Conservation (phyloP, 2,888 invertebrate species). For the Mythimna pallens region DNA sequence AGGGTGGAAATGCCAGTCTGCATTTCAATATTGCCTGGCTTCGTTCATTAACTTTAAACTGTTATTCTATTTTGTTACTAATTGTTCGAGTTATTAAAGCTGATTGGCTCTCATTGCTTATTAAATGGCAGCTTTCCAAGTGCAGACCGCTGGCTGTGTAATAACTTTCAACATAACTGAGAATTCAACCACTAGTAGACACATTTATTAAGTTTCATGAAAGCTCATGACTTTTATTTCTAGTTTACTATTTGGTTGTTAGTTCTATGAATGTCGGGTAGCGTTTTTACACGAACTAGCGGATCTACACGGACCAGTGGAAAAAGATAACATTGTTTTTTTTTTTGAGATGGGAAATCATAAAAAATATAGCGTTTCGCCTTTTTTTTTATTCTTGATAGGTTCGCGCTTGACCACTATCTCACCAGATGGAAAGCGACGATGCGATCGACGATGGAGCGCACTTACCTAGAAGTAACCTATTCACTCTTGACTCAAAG, state of each 20-base stretch:
- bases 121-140: conserved; percentile 35
- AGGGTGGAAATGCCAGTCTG: not conserved
- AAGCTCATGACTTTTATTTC: not conserved
- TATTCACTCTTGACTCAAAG: no score
- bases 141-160: not conserved
- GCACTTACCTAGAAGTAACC: no score
- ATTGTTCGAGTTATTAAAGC: conserved; percentile 13
- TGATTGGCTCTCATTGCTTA: conserved; percentile 28
- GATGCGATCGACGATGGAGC: no score
- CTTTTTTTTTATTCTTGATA: no score
- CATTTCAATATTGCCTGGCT: not conserved
- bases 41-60: not conserved
- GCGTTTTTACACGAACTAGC: no score
- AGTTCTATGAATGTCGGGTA: not conserved
- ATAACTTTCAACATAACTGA: conserved; percentile 12
- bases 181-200: conserved; percentile 25
- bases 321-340: no score
- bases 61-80: conserved; percentile 16
- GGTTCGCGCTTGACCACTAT: no score
- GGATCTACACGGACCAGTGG: no score
- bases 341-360: no score
- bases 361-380: no score
- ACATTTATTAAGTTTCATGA: conserved; percentile 11
- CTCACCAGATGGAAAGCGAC: no score
- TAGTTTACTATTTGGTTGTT: not conserved